Evolutionary conservation across 2,797 vertebrate species (phyloP), one percentile per base, ranked within the genome.

Genomic region (Bovichtus diacanthus): DNA sequence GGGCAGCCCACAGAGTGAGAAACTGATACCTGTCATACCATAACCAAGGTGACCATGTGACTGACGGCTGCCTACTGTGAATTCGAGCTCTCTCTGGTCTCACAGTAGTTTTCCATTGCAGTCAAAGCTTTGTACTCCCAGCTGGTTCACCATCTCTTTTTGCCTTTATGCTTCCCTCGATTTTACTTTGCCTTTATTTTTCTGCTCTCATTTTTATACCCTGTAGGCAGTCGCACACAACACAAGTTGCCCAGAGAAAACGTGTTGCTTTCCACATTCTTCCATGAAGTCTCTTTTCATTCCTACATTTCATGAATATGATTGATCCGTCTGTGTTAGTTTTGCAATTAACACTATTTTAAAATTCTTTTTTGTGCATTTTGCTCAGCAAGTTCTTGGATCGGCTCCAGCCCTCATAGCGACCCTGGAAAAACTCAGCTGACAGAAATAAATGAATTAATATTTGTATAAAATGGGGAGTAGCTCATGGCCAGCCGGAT

Each of bases 11-110:
- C 68, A 46, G 72, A 67, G 81, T 64, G 72, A 47, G 49, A 68
- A 76, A 46, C 64, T 27, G 70, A 76, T 78, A 74, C 79, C 74
- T 76, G 70, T 81, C 82, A 68, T 39, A 44, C 31, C 38, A 29
- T 31, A 69, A 55, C 65, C 55, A 41, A 50, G 19, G 58, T 77
- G 73, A 60, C 62, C 74, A 74, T 16, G 70, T 80, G 78, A 86
- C 78, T 87, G 83, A 85, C 27, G n/a, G 59, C 56, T 63, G 36
- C 74, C 55, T 34, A 9, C 51, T 73, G 73, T 79, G 79, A 86
- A 80, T 71, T 66, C 46, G 29, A 56, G 60, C 68, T 80, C 64
- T 46, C 23, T 74, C 31, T 68, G 70, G 34, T 80, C 63, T 82
- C 44, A n/a, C 69, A 43, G 56, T 69, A 47, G 63, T 82, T 81